Evolutionary conservation across 1,140 invertebrate species (phyloP).

Genomic region (Metaphire vulgaris): DNA sequence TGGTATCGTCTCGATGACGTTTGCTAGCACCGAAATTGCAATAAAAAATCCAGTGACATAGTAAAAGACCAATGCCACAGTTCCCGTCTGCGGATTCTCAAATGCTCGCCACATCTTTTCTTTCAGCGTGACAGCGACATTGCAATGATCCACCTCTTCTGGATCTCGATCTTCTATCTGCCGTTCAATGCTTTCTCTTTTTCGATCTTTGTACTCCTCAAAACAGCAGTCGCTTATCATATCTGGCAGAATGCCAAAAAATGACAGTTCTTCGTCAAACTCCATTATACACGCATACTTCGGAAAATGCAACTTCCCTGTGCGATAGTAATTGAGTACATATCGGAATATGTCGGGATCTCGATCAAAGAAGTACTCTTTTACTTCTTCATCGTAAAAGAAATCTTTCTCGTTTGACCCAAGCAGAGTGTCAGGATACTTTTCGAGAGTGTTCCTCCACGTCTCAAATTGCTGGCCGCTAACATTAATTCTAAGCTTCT

Average conservation of each 20-base stretch:
- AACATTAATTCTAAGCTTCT: slow-evolving; percentile 55
- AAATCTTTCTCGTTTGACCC: slow-evolving; percentile 98
- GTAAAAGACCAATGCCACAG: slow-evolving; percentile 96
- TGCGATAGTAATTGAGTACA: slow-evolving; percentile 97
- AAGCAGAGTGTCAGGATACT: slow-evolving; percentile 97
- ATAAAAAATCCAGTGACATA: slow-evolving; percentile 99
- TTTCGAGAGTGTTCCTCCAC: slow-evolving; percentile 97
- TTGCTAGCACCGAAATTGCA: slow-evolving; percentile 96
- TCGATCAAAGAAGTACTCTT: slow-evolving; percentile 98
- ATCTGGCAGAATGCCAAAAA: slow-evolving; percentile 91
- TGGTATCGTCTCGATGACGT: slow-evolving; percentile 95
- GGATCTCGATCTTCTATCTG: slow-evolving; percentile 93
- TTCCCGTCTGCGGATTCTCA: slow-evolving; percentile 97
- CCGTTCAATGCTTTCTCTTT: slow-evolving; percentile 94
- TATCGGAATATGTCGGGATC: slow-evolving; percentile 84
- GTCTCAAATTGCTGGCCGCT: slow-evolving; percentile 88
- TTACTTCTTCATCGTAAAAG: slow-evolving; percentile 96
- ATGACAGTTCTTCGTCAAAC: slow-evolving; percentile 97
- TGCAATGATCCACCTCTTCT: slow-evolving; percentile 44
- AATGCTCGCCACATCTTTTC: slow-evolving; percentile 99
- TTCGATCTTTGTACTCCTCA: slow-evolving; percentile 96
- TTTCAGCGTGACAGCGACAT: slow-evolving; percentile 65
- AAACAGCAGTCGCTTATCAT: slow-evolving; percentile 98
- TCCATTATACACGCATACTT: slow-evolving; percentile 97
- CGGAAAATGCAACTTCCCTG: slow-evolving; percentile 95